These are phyloP conservation scores for Drosophila dunni DNA, from an alignment of 1,140 invertebrate genomes.

Conservation along the genomic window DNA sequence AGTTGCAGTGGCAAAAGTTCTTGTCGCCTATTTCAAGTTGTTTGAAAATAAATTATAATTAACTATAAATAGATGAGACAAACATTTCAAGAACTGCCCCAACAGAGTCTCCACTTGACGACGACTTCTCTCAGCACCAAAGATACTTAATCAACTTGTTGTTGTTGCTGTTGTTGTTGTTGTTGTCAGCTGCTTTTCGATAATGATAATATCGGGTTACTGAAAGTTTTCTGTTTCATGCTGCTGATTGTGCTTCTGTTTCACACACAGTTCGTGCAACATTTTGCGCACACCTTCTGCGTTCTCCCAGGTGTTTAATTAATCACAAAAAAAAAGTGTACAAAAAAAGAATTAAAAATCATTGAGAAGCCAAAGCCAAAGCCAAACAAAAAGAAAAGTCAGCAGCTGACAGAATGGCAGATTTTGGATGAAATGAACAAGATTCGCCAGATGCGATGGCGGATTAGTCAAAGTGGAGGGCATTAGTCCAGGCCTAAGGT, in stretches of 20 bases:
- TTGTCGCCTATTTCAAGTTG: conserved; percentile 34
- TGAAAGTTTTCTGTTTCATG: conserved; percentile 40
- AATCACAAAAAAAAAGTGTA: background rate
- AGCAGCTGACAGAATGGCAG: conserved; percentile 25
- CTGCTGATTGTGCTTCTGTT: conserved; percentile 43
- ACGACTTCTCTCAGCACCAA: conserved; percentile 11
- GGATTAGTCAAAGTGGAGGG: conserved; percentile 44
- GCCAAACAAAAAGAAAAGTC: background rate
- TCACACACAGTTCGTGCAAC: conserved; percentile 36
- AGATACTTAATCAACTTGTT: conserved; percentile 34
- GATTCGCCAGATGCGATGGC: conserved; percentile 15
- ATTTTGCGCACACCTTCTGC: conserved; percentile 31
- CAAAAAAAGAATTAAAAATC: background rate
- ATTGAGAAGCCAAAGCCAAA: background rate
- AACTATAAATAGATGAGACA: conserved; percentile 64
- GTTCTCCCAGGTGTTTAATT: conserved; percentile 3
- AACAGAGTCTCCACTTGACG: conserved; percentile 17
- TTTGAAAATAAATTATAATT: conserved; percentile 72
- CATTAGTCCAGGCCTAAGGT: conserved; percentile 37
- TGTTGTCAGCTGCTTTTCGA: conserved; percentile 39
- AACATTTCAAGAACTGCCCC: conserved; percentile 25
- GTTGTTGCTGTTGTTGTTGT: conserved; percentile 3
- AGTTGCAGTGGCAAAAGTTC: conserved; percentile 38
- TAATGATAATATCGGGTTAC: conserved; percentile 68
- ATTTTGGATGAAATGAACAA: conserved; percentile 10